Evolutionary conservation across 2,888 invertebrate genomes (phyloP).

Genomic region (Lithodes maja): DNA sequence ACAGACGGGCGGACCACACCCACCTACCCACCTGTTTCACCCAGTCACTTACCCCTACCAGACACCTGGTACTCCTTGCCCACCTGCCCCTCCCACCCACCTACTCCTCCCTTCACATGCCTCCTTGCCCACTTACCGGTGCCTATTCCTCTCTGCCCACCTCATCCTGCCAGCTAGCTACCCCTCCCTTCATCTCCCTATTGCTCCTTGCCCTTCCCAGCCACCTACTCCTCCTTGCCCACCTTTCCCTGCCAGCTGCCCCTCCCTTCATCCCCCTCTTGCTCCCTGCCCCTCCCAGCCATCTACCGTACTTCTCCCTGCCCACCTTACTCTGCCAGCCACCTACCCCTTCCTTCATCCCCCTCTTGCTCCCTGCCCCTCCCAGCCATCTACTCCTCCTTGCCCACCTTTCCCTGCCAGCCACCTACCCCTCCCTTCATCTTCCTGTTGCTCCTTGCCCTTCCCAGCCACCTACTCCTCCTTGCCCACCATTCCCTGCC

Average conservation of each 20-base stretch:
- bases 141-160: not conserved
- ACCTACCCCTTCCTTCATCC: not conserved
- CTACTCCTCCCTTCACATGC: not conserved
- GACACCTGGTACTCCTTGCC: not conserved
- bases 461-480: not conserved
- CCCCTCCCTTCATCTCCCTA: not conserved
- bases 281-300: not conserved
- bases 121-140: not conserved
- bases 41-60: not conserved
- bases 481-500: not conserved
- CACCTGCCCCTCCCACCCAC: slow-evolving; percentile 7
- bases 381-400: not conserved
- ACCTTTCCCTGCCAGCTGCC: no score
- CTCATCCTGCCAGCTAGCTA: not conserved
- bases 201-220: not conserved
- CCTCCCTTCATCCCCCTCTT: no score
- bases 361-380: not conserved
- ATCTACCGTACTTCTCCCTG: not conserved
- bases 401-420: not conserved
- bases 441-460: no score
- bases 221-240: no score
- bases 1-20: not conserved
- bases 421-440: not conserved
- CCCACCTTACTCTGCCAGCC: not conserved
- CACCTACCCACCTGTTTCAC: not conserved